Percentiles rank a stretch among this genome's conserved stretches.
Evolutionary conservation across 2,797 vertebrate genomes (phyloP).

Genomic region (Selene dorsalis): DNA sequence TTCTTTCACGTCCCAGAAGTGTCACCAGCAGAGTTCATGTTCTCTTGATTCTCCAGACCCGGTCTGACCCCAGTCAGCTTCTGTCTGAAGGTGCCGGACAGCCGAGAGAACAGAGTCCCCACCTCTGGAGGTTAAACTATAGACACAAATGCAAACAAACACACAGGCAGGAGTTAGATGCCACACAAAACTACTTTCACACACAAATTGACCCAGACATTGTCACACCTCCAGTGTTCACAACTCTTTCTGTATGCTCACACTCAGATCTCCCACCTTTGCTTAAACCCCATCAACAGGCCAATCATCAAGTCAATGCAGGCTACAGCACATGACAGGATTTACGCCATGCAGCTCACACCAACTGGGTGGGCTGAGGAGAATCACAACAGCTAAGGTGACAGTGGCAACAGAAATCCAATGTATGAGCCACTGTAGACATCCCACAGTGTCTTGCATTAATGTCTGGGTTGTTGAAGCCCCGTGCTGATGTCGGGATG

Average conservation of each 20-base stretch:
- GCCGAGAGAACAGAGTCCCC: slow-evolving; percentile 87
- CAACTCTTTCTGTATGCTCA: slow-evolving; percentile 41
- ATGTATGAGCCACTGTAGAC: slow-evolving; percentile 24
- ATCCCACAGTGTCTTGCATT: slow-evolving; percentile 45
- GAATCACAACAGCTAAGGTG: slow-evolving; percentile 41
- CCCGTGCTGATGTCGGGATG: slow-evolving; percentile 52
- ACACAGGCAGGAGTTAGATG: neutral
- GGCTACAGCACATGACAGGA: slow-evolving; percentile 29
- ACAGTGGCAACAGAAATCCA: slow-evolving; percentile 44
- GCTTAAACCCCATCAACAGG: slow-evolving; percentile 27
- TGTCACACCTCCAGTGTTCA: slow-evolving; percentile 38
- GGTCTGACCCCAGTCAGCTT: slow-evolving; percentile 88
- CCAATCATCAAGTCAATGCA: slow-evolving; percentile 19
- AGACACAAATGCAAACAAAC: slow-evolving; percentile 9
- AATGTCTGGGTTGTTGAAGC: slow-evolving; percentile 48
- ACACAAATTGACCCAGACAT: slow-evolving; percentile 21
- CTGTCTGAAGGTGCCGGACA: slow-evolving; percentile 90
- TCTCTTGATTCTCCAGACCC: slow-evolving; percentile 87
- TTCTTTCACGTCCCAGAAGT: slow-evolving; percentile 71
- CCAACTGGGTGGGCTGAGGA: slow-evolving; percentile 16
- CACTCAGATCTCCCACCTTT: slow-evolving; percentile 35
- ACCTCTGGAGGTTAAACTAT: slow-evolving; percentile 92
- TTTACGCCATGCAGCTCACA: slow-evolving; percentile 17
- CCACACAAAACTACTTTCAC: slow-evolving; percentile 1
- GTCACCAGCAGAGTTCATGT: slow-evolving; percentile 70